Evolutionary conservation across 2,797 vertebrate species (phyloP), one percentile per base, ranked within the genome.

Genomic region (Cetoscarus ocellatus): DNA sequence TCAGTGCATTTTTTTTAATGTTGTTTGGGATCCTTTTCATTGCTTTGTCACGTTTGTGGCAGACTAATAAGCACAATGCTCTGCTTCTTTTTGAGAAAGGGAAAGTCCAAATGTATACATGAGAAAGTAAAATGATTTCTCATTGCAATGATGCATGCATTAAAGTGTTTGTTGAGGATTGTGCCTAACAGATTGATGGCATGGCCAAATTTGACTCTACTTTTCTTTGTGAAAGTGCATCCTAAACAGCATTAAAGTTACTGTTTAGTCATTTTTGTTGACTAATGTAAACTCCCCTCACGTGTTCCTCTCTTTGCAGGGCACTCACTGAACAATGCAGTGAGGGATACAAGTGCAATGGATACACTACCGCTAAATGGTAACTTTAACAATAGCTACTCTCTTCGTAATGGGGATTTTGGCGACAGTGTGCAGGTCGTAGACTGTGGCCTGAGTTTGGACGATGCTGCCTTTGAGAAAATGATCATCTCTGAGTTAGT

Each of bases 351-450:
- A 96, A 99, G 97, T 97, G 97, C 98, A 96, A 99, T 99, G 97
- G 98, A 99, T 96, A 99, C 98, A 95, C 98, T 99, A 96, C 98
- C 97, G 96, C 98, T 99, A 97, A 99, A 99, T 97, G 98, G 98
- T 96, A 99, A 99, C 93, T 99, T 99, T 94, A 99, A 99, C 93
- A 99, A 99, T 93, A 99, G 98, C 95, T 99, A 99, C 94, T 99
- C 98, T 39, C 93, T 99, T 90, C 96, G 96, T 88, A 98, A 98
- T 0, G 97, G 96, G 89, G 96, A 98, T 94, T 99, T 98, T 90
- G 94, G 93, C 8, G 95, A 98, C 90, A 94, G 96, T 10, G 95
- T 98, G 91, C 97, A 97, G 93, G 97, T 97, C 72, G 96, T 98
- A 88, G 97, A 98, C 94, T 98, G 98, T 90, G 97, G 98, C 91